Conservation (phyloP, 2,113 vertebrate species). For the Lipotes vexillifer region DNA sequence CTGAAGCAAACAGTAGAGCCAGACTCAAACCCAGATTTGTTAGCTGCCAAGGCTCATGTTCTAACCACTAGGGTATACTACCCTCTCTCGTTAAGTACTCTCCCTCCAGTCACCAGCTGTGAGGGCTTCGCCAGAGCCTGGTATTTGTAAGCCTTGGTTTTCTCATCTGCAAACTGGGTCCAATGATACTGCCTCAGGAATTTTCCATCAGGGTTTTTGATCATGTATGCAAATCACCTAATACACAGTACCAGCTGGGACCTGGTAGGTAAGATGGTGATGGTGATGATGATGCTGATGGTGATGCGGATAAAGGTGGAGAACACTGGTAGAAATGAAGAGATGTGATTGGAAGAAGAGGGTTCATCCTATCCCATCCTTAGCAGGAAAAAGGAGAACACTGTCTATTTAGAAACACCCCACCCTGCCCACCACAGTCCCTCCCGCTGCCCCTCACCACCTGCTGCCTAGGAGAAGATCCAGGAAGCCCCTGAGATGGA, state of each 20-base stretch:
- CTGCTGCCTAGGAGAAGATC: not conserved
- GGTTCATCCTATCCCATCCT: not conserved
- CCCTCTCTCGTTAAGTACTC: not conserved
- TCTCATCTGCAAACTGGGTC: not conserved
- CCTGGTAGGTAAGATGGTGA: not conserved
- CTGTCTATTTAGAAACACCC: not conserved
- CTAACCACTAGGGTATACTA: too few relatives aligned
- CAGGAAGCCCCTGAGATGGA: not conserved
- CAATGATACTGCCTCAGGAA: not conserved
- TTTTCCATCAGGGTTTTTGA: not conserved
- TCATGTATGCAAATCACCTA: too few relatives aligned
- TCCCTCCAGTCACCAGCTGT: fast-evolving
- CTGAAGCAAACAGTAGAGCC: not conserved
- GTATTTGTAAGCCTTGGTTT: not conserved
- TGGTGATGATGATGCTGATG: not conserved
- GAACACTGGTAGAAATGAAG: not conserved
- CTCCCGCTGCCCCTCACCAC: not conserved
- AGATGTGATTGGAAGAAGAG: not conserved
- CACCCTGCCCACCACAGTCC: not conserved
- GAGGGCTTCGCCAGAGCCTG: not conserved
- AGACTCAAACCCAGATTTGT: not conserved
- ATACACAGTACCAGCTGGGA: not conserved
- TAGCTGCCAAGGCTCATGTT: not conserved
- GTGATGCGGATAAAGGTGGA: not conserved
- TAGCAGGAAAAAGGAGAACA: not conserved